Evolutionary conservation across 2,797 vertebrate genomes (phyloP), one percentile per base, ranked within the genome.

Genomic region (Pterois miles): DNA sequence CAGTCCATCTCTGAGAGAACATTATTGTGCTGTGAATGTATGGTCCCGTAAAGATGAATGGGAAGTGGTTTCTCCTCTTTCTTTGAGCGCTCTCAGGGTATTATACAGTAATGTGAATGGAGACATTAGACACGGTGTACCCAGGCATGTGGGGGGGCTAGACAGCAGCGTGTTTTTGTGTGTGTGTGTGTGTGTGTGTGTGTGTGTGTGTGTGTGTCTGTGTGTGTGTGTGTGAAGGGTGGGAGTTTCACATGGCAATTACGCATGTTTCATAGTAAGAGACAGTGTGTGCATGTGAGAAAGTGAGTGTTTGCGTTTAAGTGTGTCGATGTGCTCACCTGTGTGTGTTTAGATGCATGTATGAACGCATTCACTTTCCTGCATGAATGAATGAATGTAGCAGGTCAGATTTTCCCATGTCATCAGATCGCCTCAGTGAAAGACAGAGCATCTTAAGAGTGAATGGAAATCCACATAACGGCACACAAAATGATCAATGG

Each of bases 61-160:
- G 88, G 62, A 83, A 84, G 85, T 69, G 70, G 31, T 76, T 79
- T 84, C 80, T 69, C 10, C 31, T 71, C 76, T 87, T 66, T 82
- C 77, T 91, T 63, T 77, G 83, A 82, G 80, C 1, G 18, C 77
- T 89, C 77, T 66, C 69, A 46, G 81, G 86, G 84, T 74, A 88
- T 92, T 92, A 86, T 94, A 91, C 91, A 93, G 89, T 93, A 90
- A 76, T 60, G 72, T 93, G 91, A 94, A 94, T 83, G 82, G 90
- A 81, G 69, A 80, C 90, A 89, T 94, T 94, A 91, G 92, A 88
- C 87, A 91, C 60, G 71, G 82, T 83, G 65, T 65, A 33, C 60
- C 74, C 58, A 60, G 57, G 46, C 59, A 64, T 29, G 36, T 50
- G 38, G n/a, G 72, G 63, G 65, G 65, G 78, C 64, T 64, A 48